Evolutionary conservation across 1,140 invertebrate genomes (phyloP), one percentile per base, ranked within the genome.

Genomic region (Euglossa dilemma): DNA sequence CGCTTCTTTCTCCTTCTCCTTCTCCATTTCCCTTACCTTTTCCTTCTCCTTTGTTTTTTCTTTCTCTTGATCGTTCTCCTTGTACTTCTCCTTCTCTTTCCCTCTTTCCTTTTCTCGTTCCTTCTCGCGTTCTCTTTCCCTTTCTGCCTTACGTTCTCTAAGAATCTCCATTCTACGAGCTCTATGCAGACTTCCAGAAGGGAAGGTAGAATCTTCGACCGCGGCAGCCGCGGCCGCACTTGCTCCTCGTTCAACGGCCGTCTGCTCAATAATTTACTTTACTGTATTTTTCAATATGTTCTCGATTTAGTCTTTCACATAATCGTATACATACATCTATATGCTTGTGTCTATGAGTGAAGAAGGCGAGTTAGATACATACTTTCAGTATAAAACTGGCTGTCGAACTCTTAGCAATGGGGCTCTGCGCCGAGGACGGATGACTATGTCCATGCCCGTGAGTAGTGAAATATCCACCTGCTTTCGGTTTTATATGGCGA

Each of bases 401-500:
- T 12, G 91, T 91, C 6, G 91, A 91, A 66, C 89, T 91, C 57
- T 92, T 92, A 20, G 86, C 90, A 16, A 92, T 92, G 20, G 91
- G 90, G 80, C 91, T 92, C 59, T 92, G 91, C 0, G 85, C 85
- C 61, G 89, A 66, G 75, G 90, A 92, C 70, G 85, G 86, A 84
- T 90, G 89, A 52, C 72, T 74, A 11, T 90, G 89, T n/a, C 89
- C 87, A 50, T 90, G 91, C 12, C 91, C 90, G 28, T 90, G 91
- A 7, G 92, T 91, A 75, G 95, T 96, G 92, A 98, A 97, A 92
- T 97, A 97, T 18, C 97, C 96, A 18, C 97, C 97, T 7, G 96
- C 95, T 89, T 97, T 97, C 64, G 97, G 97, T 88, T 97, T 97
- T 78, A 98, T 93, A 92, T 98, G 98, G 25, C 97, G 95, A 93